Evolutionary conservation across 2,888 invertebrate species (phyloP), one percentile per base, ranked within the genome.

Genomic region (Pristionchus arcanus): DNA sequence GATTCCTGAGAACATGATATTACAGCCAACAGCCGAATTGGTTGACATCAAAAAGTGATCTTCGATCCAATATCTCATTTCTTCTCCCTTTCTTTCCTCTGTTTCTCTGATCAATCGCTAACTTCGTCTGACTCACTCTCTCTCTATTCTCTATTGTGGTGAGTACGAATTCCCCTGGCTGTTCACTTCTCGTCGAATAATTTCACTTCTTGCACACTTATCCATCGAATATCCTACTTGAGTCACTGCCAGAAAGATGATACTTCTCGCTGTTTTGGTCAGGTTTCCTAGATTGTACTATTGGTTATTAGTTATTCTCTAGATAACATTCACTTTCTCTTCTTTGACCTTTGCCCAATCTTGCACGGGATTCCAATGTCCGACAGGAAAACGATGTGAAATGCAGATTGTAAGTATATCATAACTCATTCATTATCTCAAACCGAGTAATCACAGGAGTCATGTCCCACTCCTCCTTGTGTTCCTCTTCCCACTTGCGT

Each of bases 351-450:
- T 34, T 31, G 31, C 68, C 15, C 68, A 68, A 31, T n/a, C 83
- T 28, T 83, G 83, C 31, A n/a, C 31, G 9, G 55, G 21, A 7
- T 31, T 53, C 31, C 37, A 49, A 16, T 83, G 83, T 19, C 37
- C 49, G 53, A 31, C n/a, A 9, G 83, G 83, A 11, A 28, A 83
- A 55, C 15, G 37, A 83, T 83, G 83, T 55, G 83, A 83, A 83
- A 34, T 83, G 83, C 49, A 83, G 55, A 28, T 25, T 34, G 83
- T 83, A 19, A 28, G 55, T 31, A 19, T 31, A 19, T 2, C 0
- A 28, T 0, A 83, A 13, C 0, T 19, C 21, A 2, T 2, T 21
- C 9, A 42, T 77, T 77, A 25, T 25, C 68, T 21, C 7, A 34
- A 2, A 15, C 15, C 0, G 31, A 11, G 3, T 21, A 66, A 85